These are phyloP conservation scores for Crossocerus cetratus DNA, from an alignment of 2,888 invertebrate genomes.

Conservation along the genomic window DNA sequence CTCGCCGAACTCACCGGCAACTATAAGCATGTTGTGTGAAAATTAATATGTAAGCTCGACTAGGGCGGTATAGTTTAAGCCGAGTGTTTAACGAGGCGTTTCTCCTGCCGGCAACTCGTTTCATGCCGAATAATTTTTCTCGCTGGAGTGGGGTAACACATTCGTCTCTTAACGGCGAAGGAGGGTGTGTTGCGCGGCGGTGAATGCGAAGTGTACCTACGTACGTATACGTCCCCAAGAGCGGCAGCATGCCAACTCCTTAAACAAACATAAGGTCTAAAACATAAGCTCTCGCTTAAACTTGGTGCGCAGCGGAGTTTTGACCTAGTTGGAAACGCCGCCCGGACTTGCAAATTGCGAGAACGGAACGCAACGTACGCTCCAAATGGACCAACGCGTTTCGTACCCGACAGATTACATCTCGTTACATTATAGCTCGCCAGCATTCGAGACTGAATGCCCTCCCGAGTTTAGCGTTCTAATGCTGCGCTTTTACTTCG, in stretches of 20 bases:
- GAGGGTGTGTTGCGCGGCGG: slow-evolving; percentile 29
- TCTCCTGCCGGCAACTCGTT: no score
- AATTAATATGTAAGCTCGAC: no score
- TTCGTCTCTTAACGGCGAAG: background rate
- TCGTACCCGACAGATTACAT: background rate
- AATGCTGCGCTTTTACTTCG: no score
- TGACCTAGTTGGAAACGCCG: slow-evolving; percentile 57
- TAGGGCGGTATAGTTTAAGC: no score
- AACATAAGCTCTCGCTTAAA: slow-evolving; percentile 64
- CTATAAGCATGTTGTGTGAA: no score
- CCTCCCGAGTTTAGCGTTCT: no score
- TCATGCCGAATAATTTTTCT: no score
- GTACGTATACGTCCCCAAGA: slow-evolving; percentile 29
- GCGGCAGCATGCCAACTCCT: slow-evolving; percentile 64
- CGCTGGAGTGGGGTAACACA: no score
- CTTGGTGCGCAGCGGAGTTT: slow-evolving; percentile 55
- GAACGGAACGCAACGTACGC: slow-evolving; percentile 60
- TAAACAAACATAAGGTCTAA: slow-evolving; percentile 68
- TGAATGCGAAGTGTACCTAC: slow-evolving; percentile 32
- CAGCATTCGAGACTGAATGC: no score
- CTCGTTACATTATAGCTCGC: no score
- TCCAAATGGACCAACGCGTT: slow-evolving; percentile 54
- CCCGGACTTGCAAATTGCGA: slow-evolving; percentile 68
- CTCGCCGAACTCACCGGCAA: no score
- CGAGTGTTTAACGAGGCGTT: no score